Evolutionary conservation across 2,797 vertebrate species (phyloP), one percentile per base, ranked within the genome.

Genomic region (Myotis myotis): DNA sequence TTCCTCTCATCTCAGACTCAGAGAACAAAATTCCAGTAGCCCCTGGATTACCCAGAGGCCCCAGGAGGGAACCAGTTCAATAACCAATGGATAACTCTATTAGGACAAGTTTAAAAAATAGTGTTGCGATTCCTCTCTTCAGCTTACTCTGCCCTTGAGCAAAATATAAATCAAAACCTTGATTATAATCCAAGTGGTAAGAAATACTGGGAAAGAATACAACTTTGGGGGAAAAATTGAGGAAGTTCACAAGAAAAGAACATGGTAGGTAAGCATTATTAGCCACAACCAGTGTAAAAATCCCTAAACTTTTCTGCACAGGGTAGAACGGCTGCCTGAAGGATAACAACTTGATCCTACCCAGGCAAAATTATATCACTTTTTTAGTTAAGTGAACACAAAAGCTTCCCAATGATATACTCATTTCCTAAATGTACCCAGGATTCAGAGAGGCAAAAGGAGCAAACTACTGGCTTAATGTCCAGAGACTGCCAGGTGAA

Each of bases 41-140:
- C 30, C 23, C 25, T 36, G 80, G 44, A 51, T 36, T 23, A 17
- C 75, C 75, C 51, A 78, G 49, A 33, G 7, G 33, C n/a, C 33
- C 4, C 76, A 79, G 33, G 8, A 33, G 44, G 30, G n/a, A 83
- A 49, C 41, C 41, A 23, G 13, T 57, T 78, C 49, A 84, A 17
- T 78, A 66, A 82, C 47, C 64, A 89, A 49, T 22, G 36, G 30
- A 44, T 49, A 91, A 84, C 33, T 80, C 71, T 17, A 84, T 49
- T 47, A 57, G 55, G 93, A 89, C n/a, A 80, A 76, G 60, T 74
- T 11, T 94, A 68, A 78, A 91, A 93, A 93, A 87, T 2, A 86
- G 19, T 74, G 85, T 3, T 49, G 38, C 6, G 38, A 60, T 49
- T 74, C 17, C 78, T 86, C 82, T 82, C 44, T 81, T 87, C 16